These are phyloP conservation scores for Psilanteris sp. DNA, from an alignment of 1,140 invertebrate species.

Conservation along the genomic window DNA sequence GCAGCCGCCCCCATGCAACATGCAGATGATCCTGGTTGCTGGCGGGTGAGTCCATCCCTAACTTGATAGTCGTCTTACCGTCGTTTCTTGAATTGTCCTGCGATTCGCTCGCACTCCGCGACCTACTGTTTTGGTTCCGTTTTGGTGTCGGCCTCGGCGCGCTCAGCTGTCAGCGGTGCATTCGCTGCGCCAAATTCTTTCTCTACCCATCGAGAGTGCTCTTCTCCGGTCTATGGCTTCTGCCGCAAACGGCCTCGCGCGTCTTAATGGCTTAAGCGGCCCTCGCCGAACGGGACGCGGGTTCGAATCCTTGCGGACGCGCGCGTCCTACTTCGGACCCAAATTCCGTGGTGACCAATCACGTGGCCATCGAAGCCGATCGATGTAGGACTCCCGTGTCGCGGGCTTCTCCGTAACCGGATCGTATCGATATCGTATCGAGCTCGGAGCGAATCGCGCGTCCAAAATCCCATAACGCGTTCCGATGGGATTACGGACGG, in stretches of 20 bases:
- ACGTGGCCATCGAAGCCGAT: constrained; percentile 15
- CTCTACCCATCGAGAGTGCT: too few relatives aligned
- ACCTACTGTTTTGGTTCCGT: too few relatives aligned
- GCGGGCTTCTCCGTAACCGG: neutral
- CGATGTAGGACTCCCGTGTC: constrained; percentile 28
- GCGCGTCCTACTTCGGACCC: constrained; percentile 20
- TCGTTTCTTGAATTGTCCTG: too few relatives aligned
- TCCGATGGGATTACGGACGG: constrained; percentile 17
- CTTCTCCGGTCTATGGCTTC: too few relatives aligned
- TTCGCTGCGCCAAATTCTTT: too few relatives aligned
- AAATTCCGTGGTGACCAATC: constrained; percentile 30
- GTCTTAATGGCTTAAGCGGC: too few relatives aligned
- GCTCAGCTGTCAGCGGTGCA: too few relatives aligned
- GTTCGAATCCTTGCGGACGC: neutral
- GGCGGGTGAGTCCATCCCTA: constrained; percentile 79
- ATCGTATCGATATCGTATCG: constrained; percentile 14
- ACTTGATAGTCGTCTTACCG: too few relatives aligned
- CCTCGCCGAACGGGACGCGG: neutral
- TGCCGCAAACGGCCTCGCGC: too few relatives aligned
- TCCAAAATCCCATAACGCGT: constrained; percentile 15
- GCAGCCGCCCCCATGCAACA: constrained; percentile 79
- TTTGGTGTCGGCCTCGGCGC: too few relatives aligned
- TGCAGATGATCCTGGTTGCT: constrained; percentile 80
- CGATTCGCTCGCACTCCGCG: too few relatives aligned
- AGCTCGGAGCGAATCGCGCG: constrained; percentile 3